Base-by-base conservation (phyloP, 2,113 vertebrate species). In the Clarias magur region DNA sequence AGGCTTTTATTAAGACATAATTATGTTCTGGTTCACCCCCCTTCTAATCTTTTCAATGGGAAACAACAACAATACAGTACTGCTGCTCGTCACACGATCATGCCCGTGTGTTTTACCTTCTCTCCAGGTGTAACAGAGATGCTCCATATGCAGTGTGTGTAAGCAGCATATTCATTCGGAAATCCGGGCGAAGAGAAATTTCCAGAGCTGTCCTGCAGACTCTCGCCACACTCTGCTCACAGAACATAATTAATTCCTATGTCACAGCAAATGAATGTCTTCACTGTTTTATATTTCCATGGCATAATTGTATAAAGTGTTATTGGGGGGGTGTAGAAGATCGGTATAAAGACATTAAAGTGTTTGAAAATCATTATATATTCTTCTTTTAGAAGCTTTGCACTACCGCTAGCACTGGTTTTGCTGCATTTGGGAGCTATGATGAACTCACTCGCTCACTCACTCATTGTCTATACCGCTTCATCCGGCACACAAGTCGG, bases 141-240 rank as follows among this genome's bases (percentile, higher is more conserved):
- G 92, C 98, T 97, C 98, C 98, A 99, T 91, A 99, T 96, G 93
- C 98, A 99, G 92, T 99, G 98, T 65, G 98, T 99, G 88, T 99
- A 99, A 6, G 98, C 99, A 57, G 97, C 97, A 89, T 99, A 99
- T 88, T 98, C 98, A 60, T 99, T 99, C 85, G 98, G 98, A 93
- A 98, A 99, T 91, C 98, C 98, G 13, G 97, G 98, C 84, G 98
- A 99, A 6, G 98, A 97, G 86, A 99, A 98, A 91, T 99, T 99
- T 79, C 98, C 97, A 0, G 93, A 95, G 90, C 98, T 99, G 53
- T 99, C 98, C 89, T 99, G 98, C 2, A 99, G 92, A 0, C 97
- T 99, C 93, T 99, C 97, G 87, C 98, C 98, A 88, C 98, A 99
- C 4, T 96, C 98, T 99, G 94, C 57, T 21, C 57, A 80, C 56